phyloP scores from a whole-genome alignment of 2,797 vertebrate species.

The Mionectes olivaceus region DNA sequence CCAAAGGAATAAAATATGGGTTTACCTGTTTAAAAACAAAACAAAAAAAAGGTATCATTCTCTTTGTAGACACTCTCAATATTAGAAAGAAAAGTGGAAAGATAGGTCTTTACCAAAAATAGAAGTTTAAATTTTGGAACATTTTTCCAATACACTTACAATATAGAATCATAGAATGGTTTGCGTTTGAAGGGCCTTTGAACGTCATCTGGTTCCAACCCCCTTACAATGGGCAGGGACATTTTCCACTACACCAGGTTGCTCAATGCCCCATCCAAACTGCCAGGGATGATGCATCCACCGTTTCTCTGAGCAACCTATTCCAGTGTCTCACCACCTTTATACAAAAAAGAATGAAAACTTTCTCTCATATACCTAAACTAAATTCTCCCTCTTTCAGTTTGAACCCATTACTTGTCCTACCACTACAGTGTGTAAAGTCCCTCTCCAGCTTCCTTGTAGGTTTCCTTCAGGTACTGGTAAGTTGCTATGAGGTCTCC shows the following conservation, averaged over 20 bases:
- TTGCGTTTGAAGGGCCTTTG: neutral
- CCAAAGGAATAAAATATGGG: neutral
- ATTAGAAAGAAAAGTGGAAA: neutral
- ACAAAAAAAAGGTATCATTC: accelerated
- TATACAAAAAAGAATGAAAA: neutral
- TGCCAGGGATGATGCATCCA: too few relatives aligned
- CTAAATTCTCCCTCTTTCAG: neutral
- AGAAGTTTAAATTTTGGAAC: neutral
- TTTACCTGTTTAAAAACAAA: neutral
- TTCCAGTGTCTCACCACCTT: neutral
- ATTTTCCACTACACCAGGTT: neutral
- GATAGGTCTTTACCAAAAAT: neutral
- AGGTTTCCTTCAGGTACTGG: neutral
- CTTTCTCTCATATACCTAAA: neutral
- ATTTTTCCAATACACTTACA: neutral
- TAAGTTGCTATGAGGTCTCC: neutral
- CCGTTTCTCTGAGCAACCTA: neutral
- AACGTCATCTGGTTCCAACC: neutral
- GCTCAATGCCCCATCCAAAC: neutral
- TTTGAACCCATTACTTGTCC: neutral
- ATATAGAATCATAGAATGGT: neutral
- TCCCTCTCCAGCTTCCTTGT: accelerated
- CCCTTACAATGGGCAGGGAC: neutral
- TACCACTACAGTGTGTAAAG: too few relatives aligned
- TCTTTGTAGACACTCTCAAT: neutral